Evolutionary conservation across 2,888 invertebrate genomes (phyloP).

Genomic region (Macropis europaea): DNA sequence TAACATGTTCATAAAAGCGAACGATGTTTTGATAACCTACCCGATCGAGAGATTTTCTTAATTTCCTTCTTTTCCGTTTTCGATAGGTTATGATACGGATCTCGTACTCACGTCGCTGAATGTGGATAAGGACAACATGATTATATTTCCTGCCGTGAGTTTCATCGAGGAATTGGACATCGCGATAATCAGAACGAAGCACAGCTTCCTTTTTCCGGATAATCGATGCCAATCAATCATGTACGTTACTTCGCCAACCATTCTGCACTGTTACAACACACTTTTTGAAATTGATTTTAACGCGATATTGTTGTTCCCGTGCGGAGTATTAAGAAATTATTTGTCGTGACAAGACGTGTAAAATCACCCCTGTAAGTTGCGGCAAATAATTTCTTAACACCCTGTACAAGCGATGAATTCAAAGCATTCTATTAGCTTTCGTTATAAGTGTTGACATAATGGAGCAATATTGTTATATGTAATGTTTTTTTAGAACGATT

Average conservation of each 20-base stretch:
- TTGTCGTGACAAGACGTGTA: not conserved
- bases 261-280: constrained; percentile 44
- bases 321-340: not conserved
- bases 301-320: too few relatives aligned
- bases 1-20: too few relatives aligned
- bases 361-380: too few relatives aligned
- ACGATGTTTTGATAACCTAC: too few relatives aligned
- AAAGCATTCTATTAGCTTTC: too few relatives aligned
- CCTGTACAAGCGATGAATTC: too few relatives aligned
- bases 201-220: constrained; percentile 40
- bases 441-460: too few relatives aligned
- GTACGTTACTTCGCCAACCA: constrained; percentile 56
- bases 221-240: constrained; percentile 64
- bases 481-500: too few relatives aligned
- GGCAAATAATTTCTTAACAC: too few relatives aligned
- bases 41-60: not conserved
- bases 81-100: not conserved
- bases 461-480: too few relatives aligned
- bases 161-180: constrained; percentile 42
- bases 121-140: constrained; percentile 62
- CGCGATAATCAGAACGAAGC: constrained; percentile 45
- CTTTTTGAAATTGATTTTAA: too few relatives aligned
- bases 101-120: constrained; percentile 55
- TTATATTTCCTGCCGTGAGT: constrained; percentile 70
- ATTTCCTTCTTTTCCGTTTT: fast-evolving